Evolutionary conservation across 2,888 invertebrate genomes (phyloP), one percentile per base, ranked within the genome.

Genomic region (Cheilosia impressa): DNA sequence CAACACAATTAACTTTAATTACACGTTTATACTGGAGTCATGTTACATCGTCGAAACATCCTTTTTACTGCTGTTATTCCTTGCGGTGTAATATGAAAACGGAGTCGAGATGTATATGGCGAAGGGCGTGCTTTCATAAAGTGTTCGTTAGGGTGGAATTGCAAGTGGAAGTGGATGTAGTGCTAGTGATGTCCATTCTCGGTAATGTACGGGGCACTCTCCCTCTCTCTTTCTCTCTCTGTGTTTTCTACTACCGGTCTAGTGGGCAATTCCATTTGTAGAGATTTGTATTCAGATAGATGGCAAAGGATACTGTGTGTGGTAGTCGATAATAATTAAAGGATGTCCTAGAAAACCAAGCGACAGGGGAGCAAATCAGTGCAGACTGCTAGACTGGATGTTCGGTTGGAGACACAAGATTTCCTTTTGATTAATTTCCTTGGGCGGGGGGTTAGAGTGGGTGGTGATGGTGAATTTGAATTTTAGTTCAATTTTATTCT

Each of bases 1-100:
- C 84, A 87, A 79, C 78, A 81, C 87, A 87, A 87, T 87, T 87
- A 87, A 87, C 87, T 87, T 81, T 87, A 87, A 87, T 87, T 87
- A 87, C 84, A 87, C 87, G 84, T 84, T 87, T 87, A 87, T 81
- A 79, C 87, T 77, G 73, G 78, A 77, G 87, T 87, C 87, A 73
- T 87, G 87, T 87, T 69, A 82, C 87, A 87, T 87, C 68, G 82
- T 78, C 52, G 77, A 57, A 87, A 82, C 82, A 87, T 87, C 73
- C 77, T 87, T 87, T 87, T 87, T 73, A 69, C 53, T 69, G 69
- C 62, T 71, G 65, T 55, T 81, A 81, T 72, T 76, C 85, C 80
- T 85, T 85, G 55, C 65, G 84, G 84, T 75, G 71, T 69, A 65
- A 58, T 68, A 62, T 41, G 72, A 65, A 57, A 50, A 10, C 41